Base-by-base conservation (phyloP, 2,113 vertebrate genomes). In the Falcunculus frontatus region DNA sequence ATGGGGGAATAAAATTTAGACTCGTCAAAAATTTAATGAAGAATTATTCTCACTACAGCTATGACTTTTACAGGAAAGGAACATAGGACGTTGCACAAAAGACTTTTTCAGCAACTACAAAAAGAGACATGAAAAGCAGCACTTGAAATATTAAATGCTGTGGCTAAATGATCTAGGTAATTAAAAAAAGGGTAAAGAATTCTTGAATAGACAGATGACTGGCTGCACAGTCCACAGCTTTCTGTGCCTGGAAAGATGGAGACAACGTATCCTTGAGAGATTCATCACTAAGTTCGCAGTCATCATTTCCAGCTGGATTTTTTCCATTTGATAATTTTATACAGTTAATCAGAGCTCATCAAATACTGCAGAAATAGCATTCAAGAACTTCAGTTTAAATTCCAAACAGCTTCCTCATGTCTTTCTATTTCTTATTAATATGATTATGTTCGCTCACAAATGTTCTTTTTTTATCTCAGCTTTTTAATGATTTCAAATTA, bases 261-360 rank as follows among this genome's bases (percentile, higher is more conserved):
- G 55, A 15, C 52, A 84, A 52, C 1, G 6, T 74, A 81, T 53
- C 86, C 42, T 56, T 96, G 33, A 84, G 17, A 87, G 15, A 83
- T 88, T 95, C 60, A 49, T 90, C 64, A 39, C 10, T 49, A 59
- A 92, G 37, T 77, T 60, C 0, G 0, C 46, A 80, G 75, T 86
- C 83, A 81, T 83, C 2, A 73, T 69, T 92, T 96, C 88, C 80
- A 95, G 64, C n/a, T 75, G 69, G 68, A 94, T 39, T 90, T 92
- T 96, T 96, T 87, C 68, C 68, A 84, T 89, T 95, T 87, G 85
- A 49, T 93, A 96, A 93, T 96, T 95, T 96, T 83, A 73, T 49
- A 55, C 87, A 83, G 46, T 94, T 96, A 94, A 95, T 96, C 83
- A 94, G 88, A 96, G 83, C 72, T 96, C 92, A 96, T 94, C 73